These are phyloP conservation scores for Phylloscopus whistleri DNA, from an alignment of 2,113 vertebrate species.

Conservation along the genomic window DNA sequence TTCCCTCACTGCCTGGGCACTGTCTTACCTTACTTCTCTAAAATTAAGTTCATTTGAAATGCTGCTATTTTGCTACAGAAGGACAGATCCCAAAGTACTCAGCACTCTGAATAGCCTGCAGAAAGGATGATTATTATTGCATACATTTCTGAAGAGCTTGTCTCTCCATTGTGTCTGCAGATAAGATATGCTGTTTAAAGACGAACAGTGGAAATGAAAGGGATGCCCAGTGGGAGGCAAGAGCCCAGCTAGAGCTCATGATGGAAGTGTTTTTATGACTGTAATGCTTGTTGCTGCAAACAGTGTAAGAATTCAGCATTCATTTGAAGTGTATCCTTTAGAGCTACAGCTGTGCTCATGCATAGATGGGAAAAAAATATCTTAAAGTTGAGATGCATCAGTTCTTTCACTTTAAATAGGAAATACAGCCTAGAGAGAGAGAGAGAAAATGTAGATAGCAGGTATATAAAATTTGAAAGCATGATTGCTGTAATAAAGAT, in stretches of 20 bases:
- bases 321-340: not conserved
- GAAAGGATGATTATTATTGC: not conserved
- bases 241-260: not conserved
- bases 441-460: not conserved
- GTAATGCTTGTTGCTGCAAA: constrained; percentile 18
- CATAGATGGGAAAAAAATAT: not conserved
- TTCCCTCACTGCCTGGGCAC: not conserved
- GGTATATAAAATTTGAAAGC: not conserved
- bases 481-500: not conserved
- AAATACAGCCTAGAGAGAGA: not conserved
- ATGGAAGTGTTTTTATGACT: not conserved
- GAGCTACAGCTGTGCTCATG: not conserved
- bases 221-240: not conserved
- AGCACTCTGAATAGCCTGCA: not conserved
- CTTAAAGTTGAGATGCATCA: not conserved
- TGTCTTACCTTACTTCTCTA: not conserved
- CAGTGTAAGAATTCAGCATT: not conserved
- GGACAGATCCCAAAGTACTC: not conserved
- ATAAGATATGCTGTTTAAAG: constrained; percentile 7
- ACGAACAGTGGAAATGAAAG: constrained; percentile 2
- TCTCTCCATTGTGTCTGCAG: not conserved
- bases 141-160: not conserved
- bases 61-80: not conserved
- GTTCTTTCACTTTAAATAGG: not conserved
- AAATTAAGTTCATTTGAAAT: not conserved